Evolutionary conservation across 1,140 invertebrate species (phyloP).

Genomic region (Ceratitis capitata): DNA sequence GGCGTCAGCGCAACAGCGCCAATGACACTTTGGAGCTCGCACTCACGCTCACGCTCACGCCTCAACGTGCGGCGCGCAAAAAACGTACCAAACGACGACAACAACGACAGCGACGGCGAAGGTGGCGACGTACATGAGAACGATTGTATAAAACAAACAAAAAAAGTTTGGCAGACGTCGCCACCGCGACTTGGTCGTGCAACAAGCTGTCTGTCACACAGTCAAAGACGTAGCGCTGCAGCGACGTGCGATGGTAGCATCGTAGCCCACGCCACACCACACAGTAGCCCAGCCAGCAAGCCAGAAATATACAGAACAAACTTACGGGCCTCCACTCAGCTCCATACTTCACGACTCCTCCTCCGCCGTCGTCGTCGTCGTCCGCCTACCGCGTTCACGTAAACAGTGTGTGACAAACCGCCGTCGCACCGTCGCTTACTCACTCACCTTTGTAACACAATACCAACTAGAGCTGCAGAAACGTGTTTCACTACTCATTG

Average conservation of each 20-base stretch:
- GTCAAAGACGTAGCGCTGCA: neutral
- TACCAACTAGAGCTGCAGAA: neutral
- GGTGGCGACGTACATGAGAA: neutral
- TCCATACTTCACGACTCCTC: no score
- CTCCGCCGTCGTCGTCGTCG: no score
- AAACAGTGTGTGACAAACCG: neutral
- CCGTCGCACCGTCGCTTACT: neutral
- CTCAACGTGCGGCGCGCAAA: neutral
- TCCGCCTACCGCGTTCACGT: neutral
- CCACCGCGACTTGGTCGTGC: neutral
- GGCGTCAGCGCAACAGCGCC: neutral
- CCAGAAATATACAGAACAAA: no score
- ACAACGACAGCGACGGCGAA: neutral
- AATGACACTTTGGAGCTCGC: constrained; percentile 24
- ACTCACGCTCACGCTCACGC: no score
- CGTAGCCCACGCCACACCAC: neutral
- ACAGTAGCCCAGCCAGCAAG: no score
- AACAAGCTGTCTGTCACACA: constrained; percentile 20
- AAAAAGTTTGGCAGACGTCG: neutral
- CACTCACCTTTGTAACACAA: neutral
- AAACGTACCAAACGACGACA: no score
- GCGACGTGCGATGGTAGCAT: neutral
- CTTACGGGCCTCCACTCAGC: neutral
- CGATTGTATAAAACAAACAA: neutral
- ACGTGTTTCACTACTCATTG: neutral